A percentile compares a stretch with the other conserved stretches of the same genome.
These are phyloP conservation scores for Patella caerulea DNA, from an alignment of 2,888 invertebrate species.

Conservation along the genomic window DNA sequence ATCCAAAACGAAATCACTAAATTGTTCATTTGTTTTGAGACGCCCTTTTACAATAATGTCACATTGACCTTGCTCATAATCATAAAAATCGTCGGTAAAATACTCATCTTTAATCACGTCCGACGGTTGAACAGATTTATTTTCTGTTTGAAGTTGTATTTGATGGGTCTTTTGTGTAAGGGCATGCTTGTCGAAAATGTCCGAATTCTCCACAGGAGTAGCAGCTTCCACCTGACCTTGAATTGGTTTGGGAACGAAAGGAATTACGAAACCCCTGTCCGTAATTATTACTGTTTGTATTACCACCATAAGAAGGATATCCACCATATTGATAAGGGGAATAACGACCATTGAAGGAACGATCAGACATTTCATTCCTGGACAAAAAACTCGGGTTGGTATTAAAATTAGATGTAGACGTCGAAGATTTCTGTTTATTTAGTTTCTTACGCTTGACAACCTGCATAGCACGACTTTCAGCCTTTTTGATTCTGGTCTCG, in stretches of 20 bases:
- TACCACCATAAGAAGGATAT: conserved; percentile 27
- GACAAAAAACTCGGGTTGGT: neutral
- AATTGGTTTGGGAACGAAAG: too few relatives aligned
- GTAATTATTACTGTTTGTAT: too few relatives aligned
- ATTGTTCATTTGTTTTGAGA: neutral
- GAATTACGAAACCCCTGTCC: too few relatives aligned
- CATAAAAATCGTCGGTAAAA: too few relatives aligned
- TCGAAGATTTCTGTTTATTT: neutral
- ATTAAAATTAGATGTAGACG: neutral
- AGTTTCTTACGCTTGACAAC: conserved; percentile 20
- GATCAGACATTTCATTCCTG: neutral
- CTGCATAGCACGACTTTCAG: conserved; percentile 32
- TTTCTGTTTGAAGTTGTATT: too few relatives aligned
- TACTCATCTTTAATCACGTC: too few relatives aligned
- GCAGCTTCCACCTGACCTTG: too few relatives aligned
- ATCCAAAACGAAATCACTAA: conserved; percentile 5
- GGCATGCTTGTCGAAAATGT: too few relatives aligned
- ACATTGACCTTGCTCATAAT: neutral
- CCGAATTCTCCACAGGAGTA: too few relatives aligned
- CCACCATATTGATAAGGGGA: conserved; percentile 2
- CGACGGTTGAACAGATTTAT: too few relatives aligned
- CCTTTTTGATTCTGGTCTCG: conserved; percentile 30
- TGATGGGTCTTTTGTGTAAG: too few relatives aligned
- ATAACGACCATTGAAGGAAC: neutral
- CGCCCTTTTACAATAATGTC: neutral